A percentile compares a stretch with the other conserved stretches of the same genome.
Evolutionary conservation across 2,113 vertebrate genomes (phyloP).

Genomic region (Sander lucioperca): DNA sequence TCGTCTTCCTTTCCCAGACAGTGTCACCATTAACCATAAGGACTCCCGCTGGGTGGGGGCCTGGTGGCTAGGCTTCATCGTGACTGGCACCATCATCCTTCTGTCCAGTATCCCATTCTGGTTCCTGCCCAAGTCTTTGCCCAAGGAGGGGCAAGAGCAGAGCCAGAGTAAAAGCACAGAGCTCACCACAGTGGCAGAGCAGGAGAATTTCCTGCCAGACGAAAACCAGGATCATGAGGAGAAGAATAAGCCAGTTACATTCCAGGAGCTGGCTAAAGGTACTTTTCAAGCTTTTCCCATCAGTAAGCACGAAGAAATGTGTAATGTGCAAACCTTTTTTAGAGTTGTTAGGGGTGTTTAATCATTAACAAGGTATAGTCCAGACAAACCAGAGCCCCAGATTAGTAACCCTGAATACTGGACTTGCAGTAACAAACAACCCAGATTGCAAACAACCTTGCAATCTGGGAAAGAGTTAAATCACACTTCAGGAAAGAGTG

Average conservation of each 20-base stretch:
- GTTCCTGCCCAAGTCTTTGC: conserved; percentile 91
- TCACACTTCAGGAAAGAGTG: not conserved
- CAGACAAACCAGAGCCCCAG: not conserved
- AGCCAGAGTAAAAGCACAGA: conserved; percentile 54
- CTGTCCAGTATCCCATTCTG: conserved; percentile 93
- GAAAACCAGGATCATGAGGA: conserved; percentile 53
- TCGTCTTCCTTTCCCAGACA: conserved; percentile 78
- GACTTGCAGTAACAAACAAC: not conserved
- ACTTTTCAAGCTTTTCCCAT: not conserved
- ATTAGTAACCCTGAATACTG: not conserved
- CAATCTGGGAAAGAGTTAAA: conserved; percentile 36
- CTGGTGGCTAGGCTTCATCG: conserved; percentile 97
- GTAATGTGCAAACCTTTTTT: not conserved
- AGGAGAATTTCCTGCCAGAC: conserved; percentile 77
- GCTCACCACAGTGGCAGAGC: conserved; percentile 54
- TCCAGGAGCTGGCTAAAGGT: conserved; percentile 90
- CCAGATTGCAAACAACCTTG: not conserved
- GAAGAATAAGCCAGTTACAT: conserved; percentile 68
- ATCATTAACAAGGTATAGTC: conserved; percentile 39
- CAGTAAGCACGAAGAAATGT: not conserved
- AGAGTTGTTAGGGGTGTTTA: not conserved
- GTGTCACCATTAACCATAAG: conserved; percentile 87
- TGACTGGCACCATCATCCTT: conserved; percentile 85
- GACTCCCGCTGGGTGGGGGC: conserved; percentile 96
- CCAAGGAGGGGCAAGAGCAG: conserved; percentile 76